Evolutionary conservation across 2,113 vertebrate species (phyloP).

Genomic region (Illadopsis cleaveri): DNA sequence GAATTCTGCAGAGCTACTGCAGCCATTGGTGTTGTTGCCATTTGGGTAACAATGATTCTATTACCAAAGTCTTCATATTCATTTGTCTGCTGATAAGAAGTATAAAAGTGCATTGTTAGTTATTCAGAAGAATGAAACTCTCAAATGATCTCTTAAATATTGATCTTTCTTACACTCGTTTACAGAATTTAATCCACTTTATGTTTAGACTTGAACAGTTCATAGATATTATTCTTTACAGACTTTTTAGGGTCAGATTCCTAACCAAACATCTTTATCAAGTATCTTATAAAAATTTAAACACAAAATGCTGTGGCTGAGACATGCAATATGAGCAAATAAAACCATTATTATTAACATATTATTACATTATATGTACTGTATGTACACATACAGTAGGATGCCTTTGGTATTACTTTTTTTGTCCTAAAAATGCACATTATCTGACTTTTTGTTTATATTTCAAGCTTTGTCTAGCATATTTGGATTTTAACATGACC

Average conservation of each 20-base stretch:
- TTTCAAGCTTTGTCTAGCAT: background rate
- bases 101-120: background rate
- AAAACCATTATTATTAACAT: background rate
- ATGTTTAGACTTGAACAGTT: background rate
- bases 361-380: too few species aligned
- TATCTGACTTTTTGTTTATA: background rate
- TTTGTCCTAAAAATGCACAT: background rate
- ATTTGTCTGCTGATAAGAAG: slow-evolving; percentile 75
- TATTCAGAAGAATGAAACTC: background rate
- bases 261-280: background rate
- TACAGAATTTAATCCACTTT: background rate
- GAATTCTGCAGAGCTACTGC: slow-evolving; percentile 82
- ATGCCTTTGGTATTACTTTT: background rate
- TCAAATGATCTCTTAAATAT: background rate
- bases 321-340: background rate
- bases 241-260: background rate
- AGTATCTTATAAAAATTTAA: background rate
- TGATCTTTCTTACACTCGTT: background rate
- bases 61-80: slow-evolving; percentile 88
- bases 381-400: background rate
- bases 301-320: background rate
- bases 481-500: background rate
- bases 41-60: slow-evolving; percentile 87
- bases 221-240: background rate
- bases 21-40: slow-evolving; percentile 87